Evolutionary conservation across 2,797 vertebrate genomes (phyloP).

Genomic region (Microchirus variegatus): DNA sequence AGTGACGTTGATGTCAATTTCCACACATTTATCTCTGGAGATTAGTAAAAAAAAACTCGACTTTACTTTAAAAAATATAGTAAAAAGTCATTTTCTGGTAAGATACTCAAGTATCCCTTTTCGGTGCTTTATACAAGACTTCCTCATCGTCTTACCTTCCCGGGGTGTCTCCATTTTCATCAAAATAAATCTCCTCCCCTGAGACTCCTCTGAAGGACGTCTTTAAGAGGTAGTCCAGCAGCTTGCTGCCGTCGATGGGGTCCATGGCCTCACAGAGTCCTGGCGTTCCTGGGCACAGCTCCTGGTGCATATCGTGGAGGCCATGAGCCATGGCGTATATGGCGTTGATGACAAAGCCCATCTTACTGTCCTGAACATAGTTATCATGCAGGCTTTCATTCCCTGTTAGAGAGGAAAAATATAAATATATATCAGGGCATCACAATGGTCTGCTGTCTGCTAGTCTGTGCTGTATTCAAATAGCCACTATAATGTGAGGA

Average conservation of each 20-base stretch:
- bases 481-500: slow-evolving; percentile 5
- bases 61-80: too few species aligned
- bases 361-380: slow-evolving; percentile 98
- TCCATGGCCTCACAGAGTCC: slow-evolving; percentile 97
- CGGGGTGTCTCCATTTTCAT: slow-evolving; percentile 96
- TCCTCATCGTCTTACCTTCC: slow-evolving; percentile 87
- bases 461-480: slow-evolving; percentile 11
- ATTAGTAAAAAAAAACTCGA: too few species aligned
- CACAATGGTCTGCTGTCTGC: slow-evolving; percentile 6
- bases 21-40: too few species aligned
- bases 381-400: slow-evolving; percentile 96
- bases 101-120: too few species aligned
- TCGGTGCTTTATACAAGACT: too few species aligned
- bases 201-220: slow-evolving; percentile 94
- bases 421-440: slow-evolving; percentile 18
- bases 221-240: slow-evolving; percentile 94
- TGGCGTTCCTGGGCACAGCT: slow-evolving; percentile 87
- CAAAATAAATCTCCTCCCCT: slow-evolving; percentile 97
- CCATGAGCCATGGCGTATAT: slow-evolving; percentile 99
- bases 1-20: too few species aligned
- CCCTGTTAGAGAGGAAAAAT: slow-evolving; percentile 77
- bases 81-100: too few species aligned
- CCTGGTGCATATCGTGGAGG: slow-evolving; percentile 93
- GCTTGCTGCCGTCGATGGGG: slow-evolving; percentile 95
- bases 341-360: slow-evolving; percentile 99